These are phyloP conservation scores for Oryzaephilus surinamensis DNA, from an alignment of 1,140 invertebrate species.

Conservation along the genomic window DNA sequence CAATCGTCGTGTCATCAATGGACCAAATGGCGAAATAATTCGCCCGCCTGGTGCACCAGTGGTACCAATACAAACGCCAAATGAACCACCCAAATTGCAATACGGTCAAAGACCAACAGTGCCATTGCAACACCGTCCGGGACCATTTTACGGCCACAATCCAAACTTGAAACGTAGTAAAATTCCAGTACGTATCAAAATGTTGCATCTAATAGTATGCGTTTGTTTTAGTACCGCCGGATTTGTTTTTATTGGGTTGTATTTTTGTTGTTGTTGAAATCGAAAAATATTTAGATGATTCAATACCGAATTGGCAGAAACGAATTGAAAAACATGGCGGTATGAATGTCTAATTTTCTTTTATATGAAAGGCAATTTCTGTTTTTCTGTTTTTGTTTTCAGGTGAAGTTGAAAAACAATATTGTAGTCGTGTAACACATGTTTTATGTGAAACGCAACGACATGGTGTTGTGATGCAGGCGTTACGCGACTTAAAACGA, in stretches of 20 bases:
- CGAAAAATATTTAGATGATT: slow-evolving; percentile 47
- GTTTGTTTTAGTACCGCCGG: slow-evolving; percentile 61
- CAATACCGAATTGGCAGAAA: slow-evolving; percentile 61
- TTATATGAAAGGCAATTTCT: not conserved
- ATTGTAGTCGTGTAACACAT: slow-evolving; percentile 79
- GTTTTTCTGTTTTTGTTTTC: not conserved
- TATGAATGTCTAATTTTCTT: slow-evolving; percentile 6
- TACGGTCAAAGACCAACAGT: slow-evolving; percentile 38
- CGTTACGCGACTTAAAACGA: slow-evolving; percentile 39
- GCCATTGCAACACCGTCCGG: slow-evolving; percentile 37
- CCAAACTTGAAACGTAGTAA: slow-evolving; percentile 70
- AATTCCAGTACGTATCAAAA: slow-evolving; percentile 24
- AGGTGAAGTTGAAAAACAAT: slow-evolving; percentile 73
- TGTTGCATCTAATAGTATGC: not conserved
- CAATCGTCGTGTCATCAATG: slow-evolving; percentile 32
- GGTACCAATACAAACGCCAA: slow-evolving; percentile 14
- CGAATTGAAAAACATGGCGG: slow-evolving; percentile 76
- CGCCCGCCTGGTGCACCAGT: slow-evolving; percentile 20
- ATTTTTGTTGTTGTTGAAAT: slow-evolving; percentile 61
- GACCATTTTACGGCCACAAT: slow-evolving; percentile 75
- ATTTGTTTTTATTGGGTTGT: slow-evolving; percentile 83
- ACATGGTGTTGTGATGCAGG: slow-evolving; percentile 77
- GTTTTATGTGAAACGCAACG: slow-evolving; percentile 83
- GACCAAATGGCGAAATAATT: slow-evolving; percentile 26
- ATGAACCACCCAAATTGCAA: slow-evolving; percentile 39